Evolutionary conservation across 1,140 invertebrate species (phyloP), one percentile per base, ranked within the genome.

Genomic region (Archivesica marissinica): DNA sequence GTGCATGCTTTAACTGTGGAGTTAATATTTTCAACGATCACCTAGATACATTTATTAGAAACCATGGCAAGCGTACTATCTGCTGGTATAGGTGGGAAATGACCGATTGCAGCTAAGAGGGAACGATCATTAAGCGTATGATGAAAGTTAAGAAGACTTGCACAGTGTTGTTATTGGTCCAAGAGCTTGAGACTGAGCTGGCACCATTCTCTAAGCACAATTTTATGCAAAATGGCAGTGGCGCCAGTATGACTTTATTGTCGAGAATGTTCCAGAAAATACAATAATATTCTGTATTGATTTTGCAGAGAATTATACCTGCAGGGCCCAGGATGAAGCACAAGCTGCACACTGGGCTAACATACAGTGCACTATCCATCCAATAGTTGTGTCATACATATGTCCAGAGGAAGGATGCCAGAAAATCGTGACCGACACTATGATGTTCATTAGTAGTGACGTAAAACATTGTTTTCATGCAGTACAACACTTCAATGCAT

Each of bases 271-370:
- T 41, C 68, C 68, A 25, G 23, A 23, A 20, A 47, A 72, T 17
- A 44, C 11, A 20, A 39, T 72, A 11, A 13, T 72, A 28, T 41
- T 80, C 23, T 78, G 56, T 17, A 82, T 87, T 64, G 87, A 84
- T 25, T 88, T 54, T 70, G 79, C 80, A 6, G 85, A 87, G 72
- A 88, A 86, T 30, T 88, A 75, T 25, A 83, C 59, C 54, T 87
- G 85, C 33, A 17, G 4, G 2, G 50, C n/a, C 25, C 87, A 86
- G 41, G 84, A 88, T 74, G 87, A 86, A 44, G 59, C 52, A 39
- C 87, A 87, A 30, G 52, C 44, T 25, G 68, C 84, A 15, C 80
- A 88, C 39, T 88, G 84, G 86, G 38, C 25, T 44, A 15, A 78
- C 20, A 23, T 41, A 15, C 66, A 75, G 61, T 23, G 17, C 15